These are phyloP conservation scores for Megalopta genalis DNA, from an alignment of 1,140 invertebrate genomes.

Conservation along the genomic window DNA sequence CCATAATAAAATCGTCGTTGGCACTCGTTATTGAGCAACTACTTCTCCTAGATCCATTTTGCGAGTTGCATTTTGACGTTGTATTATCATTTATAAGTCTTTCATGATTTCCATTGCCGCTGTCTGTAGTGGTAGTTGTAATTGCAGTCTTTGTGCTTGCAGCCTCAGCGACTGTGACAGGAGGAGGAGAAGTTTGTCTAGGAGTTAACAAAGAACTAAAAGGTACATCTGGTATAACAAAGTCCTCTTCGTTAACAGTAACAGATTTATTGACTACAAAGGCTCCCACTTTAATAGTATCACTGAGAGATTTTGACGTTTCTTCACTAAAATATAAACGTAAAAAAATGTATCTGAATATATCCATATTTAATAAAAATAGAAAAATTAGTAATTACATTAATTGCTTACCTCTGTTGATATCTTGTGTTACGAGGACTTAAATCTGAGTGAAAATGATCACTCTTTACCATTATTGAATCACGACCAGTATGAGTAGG, in stretches of 20 bases:
- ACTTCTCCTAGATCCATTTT: slow-evolving; percentile 77
- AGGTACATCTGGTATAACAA: slow-evolving; percentile 84
- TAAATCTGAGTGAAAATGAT: slow-evolving; percentile 91
- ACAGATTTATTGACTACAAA: slow-evolving; percentile 83
- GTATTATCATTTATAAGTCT: slow-evolving; percentile 70
- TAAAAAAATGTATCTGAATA: background rate
- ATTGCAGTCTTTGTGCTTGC: slow-evolving; percentile 58
- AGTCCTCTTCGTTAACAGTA: slow-evolving; percentile 81
- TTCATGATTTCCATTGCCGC: slow-evolving; percentile 79
- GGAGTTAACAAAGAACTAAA: slow-evolving; percentile 84
- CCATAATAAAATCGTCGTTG: slow-evolving; percentile 88
- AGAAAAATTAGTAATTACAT: background rate
- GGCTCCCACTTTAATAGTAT: slow-evolving; percentile 85
- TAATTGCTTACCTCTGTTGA: slow-evolving; percentile 79
- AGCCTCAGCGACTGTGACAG: slow-evolving; percentile 54
- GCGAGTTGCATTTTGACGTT: slow-evolving; percentile 75
- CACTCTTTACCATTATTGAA: slow-evolving; percentile 92
- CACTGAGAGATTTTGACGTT: slow-evolving; percentile 82
- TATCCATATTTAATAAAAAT: background rate
- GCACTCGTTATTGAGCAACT: slow-evolving; percentile 81
- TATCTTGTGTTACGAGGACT: slow-evolving; percentile 85
- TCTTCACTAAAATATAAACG: slow-evolving; percentile 79
- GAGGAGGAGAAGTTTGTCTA: slow-evolving; percentile 75
- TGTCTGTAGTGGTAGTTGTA: slow-evolving; percentile 65
- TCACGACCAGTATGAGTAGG: slow-evolving; percentile 87